Conservation (phyloP, 2,797 vertebrate genomes). For the Rhinoraja longicauda region DNA sequence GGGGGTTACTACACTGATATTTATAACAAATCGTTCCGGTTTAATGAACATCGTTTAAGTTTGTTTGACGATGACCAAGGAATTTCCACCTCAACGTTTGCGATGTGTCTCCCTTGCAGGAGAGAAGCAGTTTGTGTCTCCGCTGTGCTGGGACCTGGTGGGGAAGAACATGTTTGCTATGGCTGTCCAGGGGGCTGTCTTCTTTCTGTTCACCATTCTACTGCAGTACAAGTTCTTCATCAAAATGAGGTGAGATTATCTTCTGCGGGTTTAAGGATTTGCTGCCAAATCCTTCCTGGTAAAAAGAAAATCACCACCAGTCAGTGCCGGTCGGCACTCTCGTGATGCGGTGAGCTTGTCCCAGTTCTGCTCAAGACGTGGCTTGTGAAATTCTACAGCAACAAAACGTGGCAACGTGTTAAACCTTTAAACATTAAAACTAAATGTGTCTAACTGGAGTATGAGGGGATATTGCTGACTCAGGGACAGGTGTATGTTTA, state of each 20-base stretch:
- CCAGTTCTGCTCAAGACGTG: background rate
- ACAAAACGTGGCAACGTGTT: background rate
- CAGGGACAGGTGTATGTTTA: background rate
- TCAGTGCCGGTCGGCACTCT: background rate
- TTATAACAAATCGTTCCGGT: background rate
- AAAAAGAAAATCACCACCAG: background rate
- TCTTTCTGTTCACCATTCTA: slow-evolving; percentile 79
- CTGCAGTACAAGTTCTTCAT: slow-evolving; percentile 73
- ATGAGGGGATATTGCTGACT: background rate
- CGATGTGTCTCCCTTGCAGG: slow-evolving; percentile 54
- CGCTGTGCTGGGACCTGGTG: slow-evolving; percentile 76
- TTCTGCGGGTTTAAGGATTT: background rate
- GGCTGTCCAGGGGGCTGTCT: slow-evolving; percentile 69
- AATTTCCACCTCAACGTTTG: background rate
- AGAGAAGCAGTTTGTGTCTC: slow-evolving; percentile 62
- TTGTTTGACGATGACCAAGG: background rate
- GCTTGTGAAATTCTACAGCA: background rate
- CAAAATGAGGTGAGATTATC: slow-evolving; percentile 54
- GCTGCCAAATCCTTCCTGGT: background rate
- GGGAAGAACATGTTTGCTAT: slow-evolving; percentile 87
- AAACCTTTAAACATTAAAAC: no score
- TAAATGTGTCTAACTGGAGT: no score
- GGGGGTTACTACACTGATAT: no score
- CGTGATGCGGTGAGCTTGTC: no score
- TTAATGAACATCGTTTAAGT: background rate